A percentile compares a stretch with the other conserved stretches of the same genome.
Evolutionary conservation across 2,888 invertebrate genomes (phyloP).

Genomic region (Cylloceria caligata): DNA sequence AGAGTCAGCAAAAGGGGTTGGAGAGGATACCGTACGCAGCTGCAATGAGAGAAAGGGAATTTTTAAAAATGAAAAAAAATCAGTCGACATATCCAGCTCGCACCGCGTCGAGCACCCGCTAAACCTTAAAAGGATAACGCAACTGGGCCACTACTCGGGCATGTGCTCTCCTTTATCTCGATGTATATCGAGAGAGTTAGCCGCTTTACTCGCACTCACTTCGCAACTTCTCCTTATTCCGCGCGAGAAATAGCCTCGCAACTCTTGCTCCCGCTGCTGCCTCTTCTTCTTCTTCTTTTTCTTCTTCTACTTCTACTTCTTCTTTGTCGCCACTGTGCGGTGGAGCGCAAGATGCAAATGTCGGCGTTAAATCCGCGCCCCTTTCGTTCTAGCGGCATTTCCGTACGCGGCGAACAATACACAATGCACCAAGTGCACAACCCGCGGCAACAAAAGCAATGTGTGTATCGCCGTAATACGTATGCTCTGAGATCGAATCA

Average conservation of each 20-base stretch:
- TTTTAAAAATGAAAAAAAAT: slow-evolving; percentile 31
- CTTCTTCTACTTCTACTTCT: slow-evolving; percentile 31
- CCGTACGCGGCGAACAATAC: slow-evolving; percentile 72
- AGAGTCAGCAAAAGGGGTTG: slow-evolving; percentile 26
- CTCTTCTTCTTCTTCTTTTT: slow-evolving; percentile 31
- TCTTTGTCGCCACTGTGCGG: slow-evolving; percentile 59
- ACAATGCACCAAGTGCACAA: slow-evolving; percentile 68
- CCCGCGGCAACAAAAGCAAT: slow-evolving; percentile 42
- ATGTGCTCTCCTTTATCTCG: slow-evolving; percentile 71
- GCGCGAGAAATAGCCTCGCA: slow-evolving; percentile 55
- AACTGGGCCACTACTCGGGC: slow-evolving; percentile 58
- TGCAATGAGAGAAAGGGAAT: slow-evolving; percentile 55
- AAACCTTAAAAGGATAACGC: slow-evolving; percentile 69
- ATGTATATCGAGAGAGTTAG: slow-evolving; percentile 70
- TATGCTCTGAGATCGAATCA: slow-evolving; percentile 58
- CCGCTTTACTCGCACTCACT: slow-evolving; percentile 41
- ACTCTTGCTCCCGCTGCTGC: slow-evolving; percentile 34
- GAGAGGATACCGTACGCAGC: slow-evolving; percentile 45
- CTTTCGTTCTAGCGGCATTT: slow-evolving; percentile 66
- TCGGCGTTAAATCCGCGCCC: slow-evolving; percentile 71
- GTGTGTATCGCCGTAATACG: slow-evolving; percentile 27
- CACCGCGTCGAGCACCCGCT: slow-evolving; percentile 65
- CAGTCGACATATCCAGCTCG: slow-evolving; percentile 49
- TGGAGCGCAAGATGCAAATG: slow-evolving; percentile 68
- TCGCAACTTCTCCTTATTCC: slow-evolving; percentile 56